Evolutionary conservation across 2,113 vertebrate species (phyloP), one percentile per base, ranked within the genome.

Genomic region (Onychorhynchus coronatus): DNA sequence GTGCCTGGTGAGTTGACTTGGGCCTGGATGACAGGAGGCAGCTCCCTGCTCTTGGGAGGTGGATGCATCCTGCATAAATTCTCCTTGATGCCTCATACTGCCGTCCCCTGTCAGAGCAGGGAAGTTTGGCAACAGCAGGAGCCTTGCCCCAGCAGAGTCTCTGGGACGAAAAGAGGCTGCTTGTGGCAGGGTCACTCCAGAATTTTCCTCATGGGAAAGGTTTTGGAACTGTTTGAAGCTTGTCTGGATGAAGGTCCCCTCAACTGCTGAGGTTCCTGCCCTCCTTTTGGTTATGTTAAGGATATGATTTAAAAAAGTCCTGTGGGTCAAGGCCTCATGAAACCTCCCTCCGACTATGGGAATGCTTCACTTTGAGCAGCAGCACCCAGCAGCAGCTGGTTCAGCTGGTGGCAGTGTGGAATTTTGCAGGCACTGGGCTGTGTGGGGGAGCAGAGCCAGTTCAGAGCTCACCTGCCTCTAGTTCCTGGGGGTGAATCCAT

Each of bases 1-100:
- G 50, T 58, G 62, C 37, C 8, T 47, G 20, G 35, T 30, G 56
- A 41, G 53, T 2, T 10, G 14, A 18, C 27, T 75, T 39, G 50
- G 33, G 21, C 41, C 0, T 0, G 8, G 46, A 23, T 1, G 3
- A 41, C 28, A 41, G 24, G 20, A 52, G 23, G 65, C 37, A 27
- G 17, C 27, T 81, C 31, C 33, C 28, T 17, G 6, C 14, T 73
- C 17, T 9, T 24, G 24, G n/a, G 42, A 53, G 30, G 18, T 21
- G 59, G 44, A 46, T 37, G 4, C 4, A 25, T 63, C 75, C 59
- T 84, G 72, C 24, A 8, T 63, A 41, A 71, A 56, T 79, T 37
- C 58, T 92, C 20, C 33, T 50, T 55, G 41, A 21, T 67, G 58
- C 39, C 22, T 76, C 25, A 3, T 9, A 9, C 20, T 50, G 22